Base-by-base conservation (phyloP, 2,797 vertebrate genomes). In the Gallinago stenura region DNA sequence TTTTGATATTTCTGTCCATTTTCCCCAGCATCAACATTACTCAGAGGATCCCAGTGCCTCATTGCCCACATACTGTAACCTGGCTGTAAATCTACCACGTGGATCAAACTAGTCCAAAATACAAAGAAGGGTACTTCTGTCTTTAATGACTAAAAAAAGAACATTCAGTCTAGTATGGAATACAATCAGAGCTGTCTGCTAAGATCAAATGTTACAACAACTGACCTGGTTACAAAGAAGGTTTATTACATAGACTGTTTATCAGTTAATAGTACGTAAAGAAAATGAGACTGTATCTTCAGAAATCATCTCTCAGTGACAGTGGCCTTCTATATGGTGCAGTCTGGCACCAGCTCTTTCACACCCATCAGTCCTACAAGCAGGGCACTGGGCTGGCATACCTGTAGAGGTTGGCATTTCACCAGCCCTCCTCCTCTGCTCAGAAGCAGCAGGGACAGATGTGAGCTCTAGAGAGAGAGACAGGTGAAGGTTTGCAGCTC, bases 371-470 rank as follows among this genome's bases (percentile, higher is more conserved):
- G 76, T 57, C n/a, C 64, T 60, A 66, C 53, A 70, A 48, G 53
- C 43, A 80, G 28, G 45, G 56, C 0, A 0, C 28, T 48, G 51
- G n/a, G 79, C 48, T 94, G 43, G 56, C 78, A 83, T 10, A 58
- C 26, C 46, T 70, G 24, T 11, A 82, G 56, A 48, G 30, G 39
- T 0, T 94, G 84, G 33, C 68, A 33, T 51, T 70, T 64, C 84
- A 89, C 46, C 81, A 95, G 56, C 51, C 45, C 43, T 77, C 48
- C 69, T 88, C 53, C 48, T 82, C n/a, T 3, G 2, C 69, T 81
- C 61, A 87, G 70, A 89, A 94, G 83, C 60, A 83, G 35, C 39
- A 87, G 87, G 20, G 75, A 75, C 58, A 95, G 62, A 92, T 83
- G 60, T 53, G 84, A 87, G 82, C 15, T 84, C 58, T 7, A 43